Percentiles rank a stretch among this genome's conserved stretches.
These are phyloP conservation scores for Setipinna tenuifilis DNA, from an alignment of 2,797 vertebrate genomes.

Conservation along the genomic window DNA sequence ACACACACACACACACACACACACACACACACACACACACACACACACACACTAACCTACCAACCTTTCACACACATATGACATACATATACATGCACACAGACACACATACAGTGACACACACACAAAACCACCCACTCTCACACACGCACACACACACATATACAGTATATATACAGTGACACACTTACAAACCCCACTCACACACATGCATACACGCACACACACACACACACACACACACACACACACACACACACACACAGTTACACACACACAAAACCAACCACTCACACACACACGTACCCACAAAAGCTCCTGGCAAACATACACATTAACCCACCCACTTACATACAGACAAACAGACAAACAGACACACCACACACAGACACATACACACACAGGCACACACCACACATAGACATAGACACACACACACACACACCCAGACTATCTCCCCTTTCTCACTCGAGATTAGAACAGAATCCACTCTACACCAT, in stretches of 20 bases:
- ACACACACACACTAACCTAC: too few relatives aligned
- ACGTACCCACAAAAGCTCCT: too few relatives aligned
- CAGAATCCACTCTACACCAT: not conserved
- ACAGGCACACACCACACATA: not conserved
- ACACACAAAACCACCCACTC: not conserved
- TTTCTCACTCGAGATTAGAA: conserved; percentile 1
- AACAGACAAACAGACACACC: not conserved
- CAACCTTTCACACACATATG: not conserved
- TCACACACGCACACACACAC: not conserved
- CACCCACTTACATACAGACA: too few relatives aligned
- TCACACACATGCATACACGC: not conserved
- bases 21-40: too few relatives aligned
- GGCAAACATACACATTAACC: too few relatives aligned
- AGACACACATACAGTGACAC: too few relatives aligned
- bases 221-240: not conserved
- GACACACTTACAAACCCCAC: not conserved
- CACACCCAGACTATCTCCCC: not conserved
- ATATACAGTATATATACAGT: too few relatives aligned
- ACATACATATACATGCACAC: too few relatives aligned
- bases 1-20: too few relatives aligned
- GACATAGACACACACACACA: not conserved
- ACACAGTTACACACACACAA: not conserved
- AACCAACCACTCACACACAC: not conserved
- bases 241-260: not conserved
- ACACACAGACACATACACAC: too few relatives aligned